Conservation (phyloP, 2,113 vertebrate genomes). For the Burhinus bistriatus region DNA sequence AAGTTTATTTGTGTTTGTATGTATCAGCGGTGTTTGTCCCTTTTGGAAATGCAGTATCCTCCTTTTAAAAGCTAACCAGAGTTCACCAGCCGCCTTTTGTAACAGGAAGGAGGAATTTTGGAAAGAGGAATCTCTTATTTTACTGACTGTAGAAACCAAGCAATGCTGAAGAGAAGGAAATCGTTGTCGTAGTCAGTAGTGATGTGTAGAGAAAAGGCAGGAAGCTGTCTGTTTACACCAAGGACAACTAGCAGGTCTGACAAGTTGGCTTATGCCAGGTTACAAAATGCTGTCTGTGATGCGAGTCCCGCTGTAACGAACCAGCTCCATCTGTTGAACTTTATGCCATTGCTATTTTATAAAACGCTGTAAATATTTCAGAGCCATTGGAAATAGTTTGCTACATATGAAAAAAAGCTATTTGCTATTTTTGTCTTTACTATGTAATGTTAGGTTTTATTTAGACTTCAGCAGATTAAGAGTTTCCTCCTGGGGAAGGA, state of each 20-base stretch:
- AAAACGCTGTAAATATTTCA: not conserved
- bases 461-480: not conserved
- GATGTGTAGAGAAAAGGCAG: not conserved
- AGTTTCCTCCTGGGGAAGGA: slow-evolving; percentile 24
- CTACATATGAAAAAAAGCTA: not conserved
- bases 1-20: slow-evolving; percentile 75
- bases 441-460: not conserved
- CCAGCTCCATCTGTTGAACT: not conserved
- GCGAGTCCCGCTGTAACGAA: not conserved
- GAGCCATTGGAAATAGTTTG: not conserved
- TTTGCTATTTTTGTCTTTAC: not conserved
- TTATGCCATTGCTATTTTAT: not conserved
- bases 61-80: slow-evolving; percentile 62
- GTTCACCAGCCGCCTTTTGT: not conserved
- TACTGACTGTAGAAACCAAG: not conserved
- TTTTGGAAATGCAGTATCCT: slow-evolving; percentile 77
- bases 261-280: not conserved
- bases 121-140: not conserved
- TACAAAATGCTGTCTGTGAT: not conserved
- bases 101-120: not conserved
- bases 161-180: not conserved
- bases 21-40: slow-evolving; percentile 55
- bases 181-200: not conserved
- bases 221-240: not conserved
- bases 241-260: not conserved